Base-by-base conservation (phyloP, 2,113 vertebrate genomes). In the Scopus umbretta region DNA sequence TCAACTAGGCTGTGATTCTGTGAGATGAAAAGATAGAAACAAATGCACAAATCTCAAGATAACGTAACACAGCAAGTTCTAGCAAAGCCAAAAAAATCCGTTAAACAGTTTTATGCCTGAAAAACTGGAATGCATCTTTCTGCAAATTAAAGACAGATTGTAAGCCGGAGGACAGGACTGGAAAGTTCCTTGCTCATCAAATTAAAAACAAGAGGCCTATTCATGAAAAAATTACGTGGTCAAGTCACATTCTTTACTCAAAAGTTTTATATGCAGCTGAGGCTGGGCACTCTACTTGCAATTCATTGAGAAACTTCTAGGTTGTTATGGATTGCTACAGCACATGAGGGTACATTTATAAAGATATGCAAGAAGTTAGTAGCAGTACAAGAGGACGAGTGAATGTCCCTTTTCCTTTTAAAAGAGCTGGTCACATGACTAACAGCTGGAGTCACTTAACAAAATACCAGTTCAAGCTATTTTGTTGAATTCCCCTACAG, bases 61-160 rank as follows among this genome's bases (percentile, higher is more conserved):
- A 96, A 96, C 10, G 2, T 82, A 95, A 96, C 63, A 84, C 68
- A 91, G 92, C 86, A 62, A 92, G 74, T 94, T 71, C 76, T 25
- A 88, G 72, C 14, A 25, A 94, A 95, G 96, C 63, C 70, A 97
- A 95, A 96, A 93, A 95, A 88, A 75, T 59, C 88, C 42, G 25
- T 89, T 97, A 55, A 97, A 94, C 55, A 86, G 87, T 95, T 97
- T 90, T 95, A 95, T 83, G 96, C 93, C 94, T 97, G 92, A 97
- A 98, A 97, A 97, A 97, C 83, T 97, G 97, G 95, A 98, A 97
- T 81, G 90, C 80, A 97, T 97, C 95, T 96, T 97, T 95, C 96
- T 92, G 45, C 74, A 98, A 98, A 98, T 98, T 98, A 96, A 98
- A 98, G 96, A 98, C 98, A 98, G 97, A 98, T 82, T 98, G 87